These are phyloP conservation scores for Catostylus mosaicus DNA, from an alignment of 30 jellyfish, hydroid and myxozoan genomes.

Conservation along the genomic window DNA sequence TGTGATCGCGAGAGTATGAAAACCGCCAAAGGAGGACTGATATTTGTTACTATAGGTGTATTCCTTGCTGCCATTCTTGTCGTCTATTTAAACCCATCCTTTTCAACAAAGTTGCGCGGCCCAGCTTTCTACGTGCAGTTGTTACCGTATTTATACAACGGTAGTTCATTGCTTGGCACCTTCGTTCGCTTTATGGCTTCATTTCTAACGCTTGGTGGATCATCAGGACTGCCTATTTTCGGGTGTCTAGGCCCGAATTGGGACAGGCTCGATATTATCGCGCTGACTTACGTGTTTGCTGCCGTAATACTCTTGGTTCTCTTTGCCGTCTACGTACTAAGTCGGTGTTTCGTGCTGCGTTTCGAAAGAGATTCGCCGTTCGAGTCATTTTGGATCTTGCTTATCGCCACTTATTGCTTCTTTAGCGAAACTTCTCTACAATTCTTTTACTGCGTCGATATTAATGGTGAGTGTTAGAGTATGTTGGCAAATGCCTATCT, in stretches of 20 bases:
- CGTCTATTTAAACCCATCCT: constrained; percentile 62
- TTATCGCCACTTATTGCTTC: constrained; percentile 67
- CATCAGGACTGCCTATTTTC: constrained; percentile 69
- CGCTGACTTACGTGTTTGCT: constrained; percentile 63
- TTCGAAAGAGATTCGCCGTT: constrained; percentile 75
- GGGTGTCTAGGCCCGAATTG: constrained; percentile 52
- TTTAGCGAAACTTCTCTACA: constrained; percentile 68
- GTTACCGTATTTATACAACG: constrained; percentile 54
- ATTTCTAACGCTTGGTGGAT: constrained; percentile 69
- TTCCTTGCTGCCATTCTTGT: constrained; percentile 24
- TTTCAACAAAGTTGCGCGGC: constrained; percentile 74
- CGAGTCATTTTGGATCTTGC: constrained; percentile 77
- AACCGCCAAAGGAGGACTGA: constrained; percentile 2
- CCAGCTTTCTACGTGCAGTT: constrained; percentile 66
- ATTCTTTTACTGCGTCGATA: constrained; percentile 67
- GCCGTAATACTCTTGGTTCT: constrained; percentile 53
- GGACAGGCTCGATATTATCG: constrained; percentile 45
- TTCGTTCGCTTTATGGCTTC: constrained; percentile 41
- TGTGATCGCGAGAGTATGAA: background rate
- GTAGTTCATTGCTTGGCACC: constrained; percentile 2
- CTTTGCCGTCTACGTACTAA: constrained; percentile 32
- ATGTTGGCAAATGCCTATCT: no score
- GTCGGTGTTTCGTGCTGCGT: constrained; percentile 63
- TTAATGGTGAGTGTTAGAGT: constrained; percentile 67
- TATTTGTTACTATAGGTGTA: constrained; percentile 25